phyloP scores from a whole-genome alignment of 92 coral and sea anemone genomes.

The Chrysogorgia sp. region DNA sequence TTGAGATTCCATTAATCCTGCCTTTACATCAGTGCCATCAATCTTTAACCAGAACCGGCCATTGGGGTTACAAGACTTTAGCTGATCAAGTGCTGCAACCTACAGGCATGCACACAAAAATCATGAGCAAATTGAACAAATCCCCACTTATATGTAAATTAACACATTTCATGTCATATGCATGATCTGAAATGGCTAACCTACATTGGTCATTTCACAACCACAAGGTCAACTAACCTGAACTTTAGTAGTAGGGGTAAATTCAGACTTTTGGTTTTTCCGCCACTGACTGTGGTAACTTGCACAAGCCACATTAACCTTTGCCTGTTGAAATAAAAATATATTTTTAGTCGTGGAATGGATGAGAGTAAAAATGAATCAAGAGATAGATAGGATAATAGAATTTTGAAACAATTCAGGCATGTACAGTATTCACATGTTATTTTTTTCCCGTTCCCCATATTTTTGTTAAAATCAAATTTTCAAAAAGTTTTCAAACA shows the following conservation, averaged over 20 bases:
- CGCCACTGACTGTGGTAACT: constrained; percentile 52
- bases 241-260: constrained; percentile 27
- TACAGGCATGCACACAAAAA: neutral
- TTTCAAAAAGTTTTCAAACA: too few species aligned
- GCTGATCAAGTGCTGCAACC: constrained; percentile 23
- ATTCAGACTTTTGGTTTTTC: constrained; percentile 32
- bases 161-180: neutral
- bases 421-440: too few species aligned
- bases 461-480: too few species aligned
- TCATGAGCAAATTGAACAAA: neutral
- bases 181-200: too few species aligned
- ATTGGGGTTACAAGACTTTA: constrained; percentile 13
- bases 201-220: too few species aligned
- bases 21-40: constrained; percentile 39
- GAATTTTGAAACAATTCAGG: too few species aligned
- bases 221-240: constrained; percentile 27
- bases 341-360: too few species aligned
- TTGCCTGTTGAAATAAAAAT: too few species aligned
- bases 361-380: too few species aligned
- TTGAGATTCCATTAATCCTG: constrained; percentile 28
- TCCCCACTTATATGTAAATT: neutral
- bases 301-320: constrained; percentile 56
- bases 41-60: constrained; percentile 43
- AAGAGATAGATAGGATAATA: too few species aligned
- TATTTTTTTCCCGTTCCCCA: too few species aligned